These are phyloP conservation scores for Falco cherrug DNA, from an alignment of 2,797 vertebrate species.

Conservation along the genomic window DNA sequence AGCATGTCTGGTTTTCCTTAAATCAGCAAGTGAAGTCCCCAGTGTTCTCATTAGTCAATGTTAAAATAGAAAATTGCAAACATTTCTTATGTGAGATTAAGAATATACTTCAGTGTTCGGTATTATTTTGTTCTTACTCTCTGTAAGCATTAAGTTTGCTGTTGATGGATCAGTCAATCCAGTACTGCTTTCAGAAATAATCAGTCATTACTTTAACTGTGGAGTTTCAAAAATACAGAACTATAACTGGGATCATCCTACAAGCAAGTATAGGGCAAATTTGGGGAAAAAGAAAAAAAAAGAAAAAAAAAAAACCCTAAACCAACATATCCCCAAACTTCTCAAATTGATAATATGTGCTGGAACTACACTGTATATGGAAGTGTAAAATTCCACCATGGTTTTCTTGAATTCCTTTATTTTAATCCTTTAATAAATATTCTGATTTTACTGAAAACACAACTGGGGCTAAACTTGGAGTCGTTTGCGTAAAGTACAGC, in stretches of 20 bases:
- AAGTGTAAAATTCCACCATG: not conserved
- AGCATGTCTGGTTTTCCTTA: not conserved
- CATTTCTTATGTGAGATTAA: not conserved
- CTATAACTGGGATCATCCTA: not conserved
- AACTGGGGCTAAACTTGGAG: not conserved
- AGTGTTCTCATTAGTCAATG: not conserved
- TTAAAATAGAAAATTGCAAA: not conserved
- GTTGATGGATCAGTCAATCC: not conserved
- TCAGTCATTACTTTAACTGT: not conserved
- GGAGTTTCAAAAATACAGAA: not conserved
- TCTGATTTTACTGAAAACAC: not conserved
- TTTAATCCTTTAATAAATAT: not conserved
- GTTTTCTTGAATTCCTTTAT: not conserved
- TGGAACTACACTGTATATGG: not conserved
- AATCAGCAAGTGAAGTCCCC: not conserved
- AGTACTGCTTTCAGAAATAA: not conserved
- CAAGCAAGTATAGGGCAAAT: not conserved
- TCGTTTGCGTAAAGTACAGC: not conserved
- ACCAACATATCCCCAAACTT: not conserved
- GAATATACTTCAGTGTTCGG: not conserved
- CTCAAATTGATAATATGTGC: not conserved
- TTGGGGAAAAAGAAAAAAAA: fast-evolving
- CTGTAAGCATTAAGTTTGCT: not conserved
- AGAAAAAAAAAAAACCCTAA: not conserved
- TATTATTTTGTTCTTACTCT: not conserved